These are phyloP conservation scores for Odontocolon sp. DNA, from an alignment of 2,888 invertebrate genomes.

Conservation along the genomic window DNA sequence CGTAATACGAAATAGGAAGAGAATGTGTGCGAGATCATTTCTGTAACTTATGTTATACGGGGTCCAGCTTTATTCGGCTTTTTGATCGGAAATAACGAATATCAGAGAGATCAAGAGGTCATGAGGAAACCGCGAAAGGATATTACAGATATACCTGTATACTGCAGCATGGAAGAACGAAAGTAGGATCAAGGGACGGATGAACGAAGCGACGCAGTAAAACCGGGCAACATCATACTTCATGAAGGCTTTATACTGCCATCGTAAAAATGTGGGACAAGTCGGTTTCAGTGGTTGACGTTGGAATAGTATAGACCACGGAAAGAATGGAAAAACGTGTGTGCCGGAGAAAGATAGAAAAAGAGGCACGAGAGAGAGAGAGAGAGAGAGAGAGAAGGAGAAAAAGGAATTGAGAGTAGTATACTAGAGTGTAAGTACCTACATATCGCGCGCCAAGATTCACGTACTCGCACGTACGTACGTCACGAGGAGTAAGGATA, in stretches of 20 bases:
- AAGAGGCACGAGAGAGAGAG: neutral
- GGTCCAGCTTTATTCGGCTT: no score
- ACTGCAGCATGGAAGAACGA: slow-evolving; percentile 3
- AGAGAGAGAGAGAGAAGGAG: neutral
- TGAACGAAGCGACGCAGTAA: slow-evolving; percentile 13
- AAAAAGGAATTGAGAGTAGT: neutral
- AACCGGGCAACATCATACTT: slow-evolving; percentile 37
- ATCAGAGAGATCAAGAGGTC: neutral
- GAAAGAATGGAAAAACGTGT: neutral
- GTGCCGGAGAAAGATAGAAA: neutral
- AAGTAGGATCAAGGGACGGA: slow-evolving; percentile 4
- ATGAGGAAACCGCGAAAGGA: neutral
- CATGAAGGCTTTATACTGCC: slow-evolving; percentile 37
- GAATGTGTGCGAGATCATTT: no score
- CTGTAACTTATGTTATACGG: no score
- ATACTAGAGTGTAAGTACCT: no score
- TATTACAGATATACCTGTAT: slow-evolving; percentile 5
- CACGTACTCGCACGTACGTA: neutral
- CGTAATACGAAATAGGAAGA: no score
- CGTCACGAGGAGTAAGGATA: slow-evolving; percentile 3
- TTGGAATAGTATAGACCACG: slow-evolving; percentile 19
- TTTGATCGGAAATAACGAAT: neutral
- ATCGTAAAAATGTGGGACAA: slow-evolving; percentile 46
- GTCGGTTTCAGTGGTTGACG: slow-evolving; percentile 29
- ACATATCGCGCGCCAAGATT: slow-evolving; percentile 12